These are phyloP conservation scores for Leucopternis melanops DNA, from an alignment of 2,113 vertebrate genomes.

Conservation along the genomic window DNA sequence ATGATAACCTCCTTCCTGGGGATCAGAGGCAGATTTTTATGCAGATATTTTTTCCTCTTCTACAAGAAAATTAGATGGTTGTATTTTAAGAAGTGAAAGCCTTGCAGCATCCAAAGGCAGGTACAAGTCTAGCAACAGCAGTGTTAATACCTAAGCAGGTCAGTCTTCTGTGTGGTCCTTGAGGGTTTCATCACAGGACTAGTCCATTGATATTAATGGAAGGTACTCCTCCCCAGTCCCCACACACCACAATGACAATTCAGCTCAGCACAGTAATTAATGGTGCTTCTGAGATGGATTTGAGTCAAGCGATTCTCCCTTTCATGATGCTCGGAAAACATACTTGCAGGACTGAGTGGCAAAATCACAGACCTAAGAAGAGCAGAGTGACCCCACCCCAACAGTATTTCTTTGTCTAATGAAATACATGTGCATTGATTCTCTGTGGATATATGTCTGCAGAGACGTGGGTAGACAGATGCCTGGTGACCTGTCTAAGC, in stretches of 20 bases:
- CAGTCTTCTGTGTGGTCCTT: constrained; percentile 13
- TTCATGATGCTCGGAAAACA: not conserved
- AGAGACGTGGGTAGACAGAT: not conserved
- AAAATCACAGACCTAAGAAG: not conserved
- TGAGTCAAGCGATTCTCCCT: not conserved
- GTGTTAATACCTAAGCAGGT: constrained; percentile 39
- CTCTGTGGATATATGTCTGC: not conserved
- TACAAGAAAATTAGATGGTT: not conserved
- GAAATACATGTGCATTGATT: not conserved
- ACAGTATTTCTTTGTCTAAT: not conserved
- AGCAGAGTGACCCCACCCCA: not conserved
- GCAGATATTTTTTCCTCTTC: not conserved
- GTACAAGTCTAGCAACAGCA: not conserved
- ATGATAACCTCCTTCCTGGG: not conserved
- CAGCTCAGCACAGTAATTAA: not conserved
- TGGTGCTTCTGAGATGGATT: not conserved
- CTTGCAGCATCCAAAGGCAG: not conserved
- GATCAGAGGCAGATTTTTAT: not conserved
- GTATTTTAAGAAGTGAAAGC: not conserved
- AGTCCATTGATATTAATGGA: constrained; percentile 36
- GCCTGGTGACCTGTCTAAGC: not conserved
- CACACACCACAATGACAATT: constrained; percentile 9
- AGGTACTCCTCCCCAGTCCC: constrained; percentile 25
- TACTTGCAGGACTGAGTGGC: not conserved
- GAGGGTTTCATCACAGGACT: constrained; percentile 1